Conservation (phyloP, 2,888 invertebrate genomes). For the Scotopteryx bipunctaria region DNA sequence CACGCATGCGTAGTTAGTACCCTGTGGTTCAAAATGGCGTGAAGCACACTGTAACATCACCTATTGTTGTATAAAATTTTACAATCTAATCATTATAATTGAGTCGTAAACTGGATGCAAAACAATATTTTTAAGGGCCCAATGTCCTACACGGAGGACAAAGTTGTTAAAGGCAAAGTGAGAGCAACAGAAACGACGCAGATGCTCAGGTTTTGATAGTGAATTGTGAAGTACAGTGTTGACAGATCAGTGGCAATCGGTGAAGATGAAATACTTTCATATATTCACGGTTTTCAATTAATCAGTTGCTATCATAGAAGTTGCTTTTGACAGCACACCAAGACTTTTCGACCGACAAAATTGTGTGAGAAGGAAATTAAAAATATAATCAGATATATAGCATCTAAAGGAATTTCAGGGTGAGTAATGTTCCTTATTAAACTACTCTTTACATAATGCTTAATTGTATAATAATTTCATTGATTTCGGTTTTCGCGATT, state of each 20-base stretch:
- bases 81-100: constrained; percentile 35
- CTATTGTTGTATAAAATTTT: constrained; percentile 49
- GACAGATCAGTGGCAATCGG: constrained; percentile 52
- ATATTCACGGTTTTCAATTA: constrained; percentile 1
- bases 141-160: constrained; percentile 6
- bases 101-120: constrained; percentile 18
- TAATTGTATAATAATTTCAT: too few species aligned
- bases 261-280: constrained; percentile 48
- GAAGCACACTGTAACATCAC: constrained; percentile 42
- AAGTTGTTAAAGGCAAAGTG: constrained; percentile 4
- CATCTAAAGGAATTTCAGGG: constrained; percentile 3
- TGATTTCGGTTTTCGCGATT: too few species aligned
- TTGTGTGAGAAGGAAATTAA: neutral
- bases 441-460: too few species aligned
- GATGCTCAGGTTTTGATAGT: constrained; percentile 16
- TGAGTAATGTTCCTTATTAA: too few species aligned
- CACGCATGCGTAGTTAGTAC: constrained; percentile 48
- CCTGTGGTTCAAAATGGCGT: constrained; percentile 52
- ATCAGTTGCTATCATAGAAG: neutral
- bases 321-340: too few species aligned
- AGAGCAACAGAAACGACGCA: neutral
- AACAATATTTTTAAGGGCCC: constrained; percentile 8
- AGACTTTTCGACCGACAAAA: too few species aligned
- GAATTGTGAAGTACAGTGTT: constrained; percentile 40
- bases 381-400: too few species aligned